phyloP scores from a whole-genome alignment of 1,140 invertebrate species.

The Aphis gossypii region DNA sequence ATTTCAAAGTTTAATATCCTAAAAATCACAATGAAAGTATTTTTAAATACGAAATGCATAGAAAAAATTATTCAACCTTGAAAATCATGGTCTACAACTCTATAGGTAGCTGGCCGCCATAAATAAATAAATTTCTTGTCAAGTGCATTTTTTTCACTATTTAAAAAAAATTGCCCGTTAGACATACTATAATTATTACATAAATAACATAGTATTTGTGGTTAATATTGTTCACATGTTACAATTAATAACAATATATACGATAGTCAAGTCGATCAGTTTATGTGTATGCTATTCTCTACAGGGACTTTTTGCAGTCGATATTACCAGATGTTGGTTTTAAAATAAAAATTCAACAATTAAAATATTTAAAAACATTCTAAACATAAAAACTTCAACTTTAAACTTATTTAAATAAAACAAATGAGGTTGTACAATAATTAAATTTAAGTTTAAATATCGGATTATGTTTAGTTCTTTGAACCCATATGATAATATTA shows the following conservation, averaged over 20 bases:
- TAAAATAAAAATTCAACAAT: background rate
- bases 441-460: background rate
- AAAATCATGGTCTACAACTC: slow-evolving; percentile 7
- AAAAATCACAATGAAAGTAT: background rate
- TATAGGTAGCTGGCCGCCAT: background rate
- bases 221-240: background rate
- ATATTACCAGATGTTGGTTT: background rate
- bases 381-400: background rate
- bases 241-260: background rate
- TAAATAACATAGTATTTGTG: background rate
- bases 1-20: background rate
- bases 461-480: background rate
- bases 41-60: background rate
- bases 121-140: slow-evolving; percentile 31
- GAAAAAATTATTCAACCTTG: background rate
- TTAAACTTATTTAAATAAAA: background rate
- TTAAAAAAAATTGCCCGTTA: background rate
- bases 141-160: background rate
- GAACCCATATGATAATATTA: background rate
- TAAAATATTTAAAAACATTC: background rate
- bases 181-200: background rate
- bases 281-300: background rate
- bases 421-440: background rate
- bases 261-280: background rate
- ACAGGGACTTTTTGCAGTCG: background rate